phyloP scores from a whole-genome alignment of 2,888 invertebrate species.

The Phasia obesa region DNA sequence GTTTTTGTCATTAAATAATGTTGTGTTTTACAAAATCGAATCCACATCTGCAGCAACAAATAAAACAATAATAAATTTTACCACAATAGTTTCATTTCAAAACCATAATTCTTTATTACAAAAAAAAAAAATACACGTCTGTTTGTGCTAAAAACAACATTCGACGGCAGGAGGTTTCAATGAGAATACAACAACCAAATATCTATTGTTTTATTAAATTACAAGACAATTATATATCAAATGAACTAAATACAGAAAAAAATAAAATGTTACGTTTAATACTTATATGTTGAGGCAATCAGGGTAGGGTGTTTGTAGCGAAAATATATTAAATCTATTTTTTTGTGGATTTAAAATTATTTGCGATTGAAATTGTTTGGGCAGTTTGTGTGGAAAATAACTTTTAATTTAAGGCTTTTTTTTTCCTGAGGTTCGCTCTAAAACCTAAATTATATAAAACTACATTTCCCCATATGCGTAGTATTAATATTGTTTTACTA shows the following conservation, averaged over 20 bases:
- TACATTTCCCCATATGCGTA: not conserved
- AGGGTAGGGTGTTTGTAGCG: too few relatives aligned
- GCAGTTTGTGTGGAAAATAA: too few relatives aligned
- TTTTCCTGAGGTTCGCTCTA: not conserved
- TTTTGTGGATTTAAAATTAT: too few relatives aligned
- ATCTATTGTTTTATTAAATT: conserved; percentile 61
- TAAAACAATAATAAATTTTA: conserved; percentile 62
- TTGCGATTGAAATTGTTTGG: too few relatives aligned
- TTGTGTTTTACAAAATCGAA: conserved; percentile 23
- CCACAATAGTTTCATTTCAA: conserved; percentile 61
- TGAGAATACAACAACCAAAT: conserved; percentile 10
- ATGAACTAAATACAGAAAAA: conserved; percentile 12
- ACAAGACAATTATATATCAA: conserved; percentile 48
- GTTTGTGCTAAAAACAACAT: conserved; percentile 37
- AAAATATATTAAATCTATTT: too few relatives aligned
- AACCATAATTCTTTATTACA: conserved; percentile 63
- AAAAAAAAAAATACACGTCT: conserved; percentile 18
- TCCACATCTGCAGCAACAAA: conserved; percentile 20
- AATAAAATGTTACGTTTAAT: not conserved
- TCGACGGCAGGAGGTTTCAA: conserved; percentile 28
- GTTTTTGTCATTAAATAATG: conserved; percentile 30
- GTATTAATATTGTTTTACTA: not conserved
- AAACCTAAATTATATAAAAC: not conserved
- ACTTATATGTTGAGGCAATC: not conserved
- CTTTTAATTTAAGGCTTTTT: not conserved